Conservation (phyloP, 2,797 vertebrate genomes). For the Borostomias antarcticus region DNA sequence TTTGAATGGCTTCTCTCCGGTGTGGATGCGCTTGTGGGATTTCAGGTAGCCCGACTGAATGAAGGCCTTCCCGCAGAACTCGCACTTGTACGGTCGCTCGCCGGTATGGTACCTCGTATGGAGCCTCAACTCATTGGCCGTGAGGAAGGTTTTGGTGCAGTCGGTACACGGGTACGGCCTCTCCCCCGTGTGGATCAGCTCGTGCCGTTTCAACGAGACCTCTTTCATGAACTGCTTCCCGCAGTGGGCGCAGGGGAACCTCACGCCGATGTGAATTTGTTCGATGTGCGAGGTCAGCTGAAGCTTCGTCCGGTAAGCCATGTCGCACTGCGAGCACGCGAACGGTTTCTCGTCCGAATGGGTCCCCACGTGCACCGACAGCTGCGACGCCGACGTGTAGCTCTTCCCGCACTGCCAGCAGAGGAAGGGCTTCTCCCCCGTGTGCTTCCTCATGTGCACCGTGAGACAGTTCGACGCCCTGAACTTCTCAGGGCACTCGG, state of each 20-base stretch:
- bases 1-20: slow-evolving; percentile 72
- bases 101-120: slow-evolving; percentile 74
- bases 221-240: slow-evolving; percentile 77
- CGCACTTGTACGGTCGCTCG: slow-evolving; percentile 73
- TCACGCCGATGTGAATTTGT: slow-evolving; percentile 70
- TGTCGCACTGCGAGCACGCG: slow-evolving; percentile 64
- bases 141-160: slow-evolving; percentile 73
- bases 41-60: slow-evolving; percentile 75
- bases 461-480: slow-evolving; percentile 72
- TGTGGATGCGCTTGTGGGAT: slow-evolving; percentile 76
- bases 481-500: slow-evolving; percentile 69
- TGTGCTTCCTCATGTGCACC: slow-evolving; percentile 73
- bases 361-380: slow-evolving; percentile 74
- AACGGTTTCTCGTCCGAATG: slow-evolving; percentile 71
- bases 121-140: slow-evolving; percentile 68
- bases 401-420: slow-evolving; percentile 77
- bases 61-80: slow-evolving; percentile 72
- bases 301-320: slow-evolving; percentile 72
- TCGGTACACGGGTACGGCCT: slow-evolving; percentile 70
- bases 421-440: slow-evolving; percentile 73
- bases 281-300: slow-evolving; percentile 72
- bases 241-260: slow-evolving; percentile 69
- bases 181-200: slow-evolving; percentile 74
- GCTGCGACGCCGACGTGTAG: slow-evolving; percentile 73
- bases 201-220: slow-evolving; percentile 71